phyloP scores from a whole-genome alignment of 2,113 vertebrate species.

The Polypterus senegalus region DNA sequence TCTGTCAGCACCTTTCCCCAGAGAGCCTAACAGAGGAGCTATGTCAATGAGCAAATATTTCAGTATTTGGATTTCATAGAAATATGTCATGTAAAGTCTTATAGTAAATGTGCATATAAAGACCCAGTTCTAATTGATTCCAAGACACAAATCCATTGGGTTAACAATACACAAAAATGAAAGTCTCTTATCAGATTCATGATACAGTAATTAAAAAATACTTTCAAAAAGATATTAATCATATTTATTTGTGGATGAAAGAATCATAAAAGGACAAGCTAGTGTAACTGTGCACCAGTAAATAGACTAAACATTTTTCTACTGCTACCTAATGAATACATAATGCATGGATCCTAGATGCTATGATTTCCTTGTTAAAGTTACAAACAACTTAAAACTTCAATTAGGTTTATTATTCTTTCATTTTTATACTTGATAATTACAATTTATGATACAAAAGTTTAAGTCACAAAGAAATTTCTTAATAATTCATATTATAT shows the following conservation, averaged over 20 bases:
- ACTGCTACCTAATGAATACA: no score
- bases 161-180: conserved; percentile 54
- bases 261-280: no score
- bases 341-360: no score
- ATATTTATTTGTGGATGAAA: neutral
- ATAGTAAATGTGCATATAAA: conserved; percentile 73
- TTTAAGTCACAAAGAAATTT: no score
- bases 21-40: conserved; percentile 65
- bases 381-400: no score
- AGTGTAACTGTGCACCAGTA: no score
- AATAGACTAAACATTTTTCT: no score
- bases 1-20: conserved; percentile 69
- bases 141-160: conserved; percentile 57
- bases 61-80: conserved; percentile 74
- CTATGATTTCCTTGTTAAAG: no score
- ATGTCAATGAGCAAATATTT: conserved; percentile 58
- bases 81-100: conserved; percentile 47
- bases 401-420: no score
- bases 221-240: neutral
- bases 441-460: no score
- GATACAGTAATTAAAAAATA: neutral
- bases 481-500: no score
- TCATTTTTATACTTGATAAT: no score
- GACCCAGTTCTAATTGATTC: conserved; percentile 71
- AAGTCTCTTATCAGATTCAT: conserved; percentile 45